phyloP scores from a whole-genome alignment of 2,797 vertebrate genomes.

The Macroramphosus scolopax region DNA sequence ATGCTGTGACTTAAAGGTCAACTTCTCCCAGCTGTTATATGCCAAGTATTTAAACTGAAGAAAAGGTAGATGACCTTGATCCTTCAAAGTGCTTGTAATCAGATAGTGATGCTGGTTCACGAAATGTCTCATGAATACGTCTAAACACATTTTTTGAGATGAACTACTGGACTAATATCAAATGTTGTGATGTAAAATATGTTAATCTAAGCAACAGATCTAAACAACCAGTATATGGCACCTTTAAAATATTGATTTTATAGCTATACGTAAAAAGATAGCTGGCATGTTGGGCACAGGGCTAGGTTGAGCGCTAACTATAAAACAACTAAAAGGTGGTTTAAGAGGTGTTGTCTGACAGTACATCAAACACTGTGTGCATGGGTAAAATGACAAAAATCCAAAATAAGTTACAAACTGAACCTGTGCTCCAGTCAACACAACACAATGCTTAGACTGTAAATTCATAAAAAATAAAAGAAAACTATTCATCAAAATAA shows the following conservation, averaged over 20 bases:
- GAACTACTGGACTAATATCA: conserved; percentile 17
- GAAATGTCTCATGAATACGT: conserved; percentile 26
- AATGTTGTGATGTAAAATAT: conserved; percentile 26
- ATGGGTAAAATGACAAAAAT: conserved; percentile 56
- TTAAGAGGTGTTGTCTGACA: conserved; percentile 59
- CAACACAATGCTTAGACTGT: conserved; percentile 28
- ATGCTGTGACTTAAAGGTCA: conserved; percentile 73
- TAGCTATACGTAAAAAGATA: conserved; percentile 19
- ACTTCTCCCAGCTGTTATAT: conserved; percentile 62
- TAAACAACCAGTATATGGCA: conserved; percentile 10
- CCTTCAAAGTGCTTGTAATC: conserved; percentile 54
- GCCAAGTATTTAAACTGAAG: conserved; percentile 45
- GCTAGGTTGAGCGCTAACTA: conserved; percentile 24
- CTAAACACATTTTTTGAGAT: conserved; percentile 40
- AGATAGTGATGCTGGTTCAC: conserved; percentile 12
- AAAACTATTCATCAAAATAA: conserved; percentile 22
- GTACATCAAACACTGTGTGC: conserved; percentile 32
- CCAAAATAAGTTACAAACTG: conserved; percentile 37
- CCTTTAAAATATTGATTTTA: conserved; percentile 38
- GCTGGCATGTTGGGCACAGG: conserved; percentile 15
- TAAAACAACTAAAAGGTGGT: conserved; percentile 69
- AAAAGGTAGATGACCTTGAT: conserved; percentile 34
- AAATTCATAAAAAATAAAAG: conserved; percentile 35
- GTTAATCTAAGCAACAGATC: conserved; percentile 24
- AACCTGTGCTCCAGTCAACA: conserved; percentile 33